phyloP scores from a whole-genome alignment of 2,797 vertebrate species.

The Bothrops alternatus region DNA sequence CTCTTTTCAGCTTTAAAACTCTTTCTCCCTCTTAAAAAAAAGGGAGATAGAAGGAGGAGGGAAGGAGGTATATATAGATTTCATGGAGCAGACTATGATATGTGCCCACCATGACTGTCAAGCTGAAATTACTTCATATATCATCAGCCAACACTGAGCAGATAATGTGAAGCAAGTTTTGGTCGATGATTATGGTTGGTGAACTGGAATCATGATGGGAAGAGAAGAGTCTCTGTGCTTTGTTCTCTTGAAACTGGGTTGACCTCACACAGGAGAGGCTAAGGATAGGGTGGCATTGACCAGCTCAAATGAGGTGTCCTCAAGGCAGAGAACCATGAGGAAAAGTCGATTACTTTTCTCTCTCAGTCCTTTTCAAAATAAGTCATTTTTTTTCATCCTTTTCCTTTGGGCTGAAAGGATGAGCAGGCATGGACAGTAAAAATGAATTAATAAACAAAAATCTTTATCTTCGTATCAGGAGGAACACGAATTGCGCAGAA shows the following conservation, averaged over 20 bases:
- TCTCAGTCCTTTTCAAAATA: not conserved
- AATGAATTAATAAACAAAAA: not conserved
- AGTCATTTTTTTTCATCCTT: not conserved
- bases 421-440: not conserved
- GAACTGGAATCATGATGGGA: conserved; percentile 47
- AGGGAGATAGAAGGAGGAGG: not conserved
- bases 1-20: conserved; percentile 65
- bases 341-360: conserved; percentile 23
- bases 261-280: conserved; percentile 49
- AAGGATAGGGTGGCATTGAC: conserved; percentile 31
- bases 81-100: conserved; percentile 41
- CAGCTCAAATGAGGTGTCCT: conserved; percentile 25
- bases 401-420: not conserved
- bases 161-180: conserved; percentile 64
- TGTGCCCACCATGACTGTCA: conserved; percentile 50
- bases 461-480: conserved; percentile 32
- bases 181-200: conserved; percentile 61
- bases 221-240: conserved; percentile 21
- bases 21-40: conserved; percentile 36
- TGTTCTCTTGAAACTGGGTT: conserved; percentile 36
- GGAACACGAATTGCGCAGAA: conserved; percentile 27
- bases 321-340: conserved; percentile 32
- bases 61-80: conserved; percentile 36
- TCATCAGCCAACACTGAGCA: conserved; percentile 59
- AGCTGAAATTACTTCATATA: conserved; percentile 68